Percentiles rank a stretch among this genome's conserved stretches.
phyloP scores from a whole-genome alignment of 2,888 invertebrate species.

The Mimas tiliae region DNA sequence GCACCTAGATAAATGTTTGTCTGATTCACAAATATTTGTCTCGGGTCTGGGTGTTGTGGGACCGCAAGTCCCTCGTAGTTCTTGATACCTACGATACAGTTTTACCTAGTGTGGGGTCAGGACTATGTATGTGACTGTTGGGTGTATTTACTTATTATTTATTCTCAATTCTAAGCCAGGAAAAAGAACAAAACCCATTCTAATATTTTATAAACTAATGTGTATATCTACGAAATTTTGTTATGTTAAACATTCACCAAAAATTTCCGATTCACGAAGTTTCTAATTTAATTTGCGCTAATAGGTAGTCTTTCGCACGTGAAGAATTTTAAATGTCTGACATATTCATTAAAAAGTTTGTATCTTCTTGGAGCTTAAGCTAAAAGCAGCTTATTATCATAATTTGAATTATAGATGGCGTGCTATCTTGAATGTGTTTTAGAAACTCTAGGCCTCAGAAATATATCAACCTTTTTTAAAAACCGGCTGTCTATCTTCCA shows the following conservation, averaged over 20 bases:
- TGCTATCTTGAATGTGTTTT: not conserved
- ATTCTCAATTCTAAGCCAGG: not conserved
- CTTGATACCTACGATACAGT: no score
- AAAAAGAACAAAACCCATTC: not conserved
- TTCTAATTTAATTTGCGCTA: conserved; percentile 2
- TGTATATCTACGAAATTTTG: not conserved
- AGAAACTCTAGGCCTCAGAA: not conserved
- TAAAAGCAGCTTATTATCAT: not conserved
- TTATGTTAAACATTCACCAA: not conserved
- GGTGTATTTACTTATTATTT: no score
- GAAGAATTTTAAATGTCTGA: not conserved
- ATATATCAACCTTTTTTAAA: not conserved
- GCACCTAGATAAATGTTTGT: no score
- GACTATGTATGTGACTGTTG: no score
- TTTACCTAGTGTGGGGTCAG: no score
- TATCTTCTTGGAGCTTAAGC: not conserved
- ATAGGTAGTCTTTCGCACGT: not conserved
- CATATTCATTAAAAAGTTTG: conserved; percentile 7
- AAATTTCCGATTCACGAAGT: not conserved
- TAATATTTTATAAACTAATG: not conserved
- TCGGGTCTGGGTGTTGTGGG: no score
- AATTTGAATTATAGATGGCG: not conserved
- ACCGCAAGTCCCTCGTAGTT: no score
- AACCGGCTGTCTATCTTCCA: no score
- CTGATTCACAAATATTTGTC: no score